Percentiles rank a stretch among this genome's conserved stretches.
Evolutionary conservation across 2,113 vertebrate genomes (phyloP).

Genomic region (Cephalopterus ornatus): DNA sequence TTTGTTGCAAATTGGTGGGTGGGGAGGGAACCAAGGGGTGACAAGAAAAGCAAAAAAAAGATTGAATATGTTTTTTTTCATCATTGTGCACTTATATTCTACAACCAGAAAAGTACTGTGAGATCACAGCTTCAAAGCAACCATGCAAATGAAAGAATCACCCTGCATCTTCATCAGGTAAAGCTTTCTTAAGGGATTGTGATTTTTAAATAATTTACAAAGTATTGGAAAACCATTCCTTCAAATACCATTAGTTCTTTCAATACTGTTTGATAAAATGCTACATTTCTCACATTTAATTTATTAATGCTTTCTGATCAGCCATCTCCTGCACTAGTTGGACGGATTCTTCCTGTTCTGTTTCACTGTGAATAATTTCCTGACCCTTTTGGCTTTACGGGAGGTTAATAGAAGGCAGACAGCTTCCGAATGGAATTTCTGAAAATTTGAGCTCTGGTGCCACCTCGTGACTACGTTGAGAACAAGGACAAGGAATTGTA

Average conservation of each 20-base stretch:
- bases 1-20: not conserved
- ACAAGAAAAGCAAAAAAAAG: not conserved
- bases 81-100: not conserved
- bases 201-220: not conserved
- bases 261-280: not conserved
- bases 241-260: not conserved
- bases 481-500: not conserved
- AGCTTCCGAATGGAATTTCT: fast-evolving
- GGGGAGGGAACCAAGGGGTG: fast-evolving
- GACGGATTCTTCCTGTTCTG: not conserved
- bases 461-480: not conserved
- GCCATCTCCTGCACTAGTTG: fast-evolving
- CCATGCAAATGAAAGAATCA: not conserved
- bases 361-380: not conserved
- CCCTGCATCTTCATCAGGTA: not conserved
- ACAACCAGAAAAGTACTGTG: not conserved
- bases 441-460: not conserved
- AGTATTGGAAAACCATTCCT: not conserved
- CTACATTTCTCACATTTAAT: not conserved
- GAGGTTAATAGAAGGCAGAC: fast-evolving
- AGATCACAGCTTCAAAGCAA: not conserved
- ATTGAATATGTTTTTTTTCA: not conserved
- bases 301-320: not conserved
- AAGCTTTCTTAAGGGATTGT: not conserved
- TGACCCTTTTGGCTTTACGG: not conserved